phyloP scores from a whole-genome alignment of 2,888 invertebrate species.

The Hedya salicella region DNA sequence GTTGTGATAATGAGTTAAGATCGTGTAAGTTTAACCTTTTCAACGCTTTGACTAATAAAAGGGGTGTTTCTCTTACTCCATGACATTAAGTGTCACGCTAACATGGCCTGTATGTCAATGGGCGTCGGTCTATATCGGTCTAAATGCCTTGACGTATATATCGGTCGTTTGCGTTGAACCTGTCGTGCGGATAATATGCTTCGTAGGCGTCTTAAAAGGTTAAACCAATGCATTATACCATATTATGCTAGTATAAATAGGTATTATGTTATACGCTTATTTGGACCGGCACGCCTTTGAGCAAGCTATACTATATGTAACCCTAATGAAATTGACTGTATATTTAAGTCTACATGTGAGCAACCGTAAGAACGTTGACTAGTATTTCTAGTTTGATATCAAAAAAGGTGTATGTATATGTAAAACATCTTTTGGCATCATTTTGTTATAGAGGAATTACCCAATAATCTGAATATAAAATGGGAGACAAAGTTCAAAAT shows the following conservation, averaged over 20 bases:
- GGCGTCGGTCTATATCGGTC: too few relatives aligned
- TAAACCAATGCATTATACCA: too few relatives aligned
- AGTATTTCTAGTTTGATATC: slow-evolving; percentile 14
- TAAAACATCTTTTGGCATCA: slow-evolving; percentile 35
- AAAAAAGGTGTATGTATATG: slow-evolving; percentile 19
- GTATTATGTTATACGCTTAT: neutral
- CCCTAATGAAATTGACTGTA: slow-evolving; percentile 12
- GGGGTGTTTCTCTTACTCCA: too few relatives aligned
- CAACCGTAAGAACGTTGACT: slow-evolving; percentile 9
- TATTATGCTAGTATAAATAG: neutral
- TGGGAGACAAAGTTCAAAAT: neutral
- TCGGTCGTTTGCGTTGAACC: too few relatives aligned
- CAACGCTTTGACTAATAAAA: too few relatives aligned
- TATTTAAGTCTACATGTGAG: slow-evolving; percentile 4
- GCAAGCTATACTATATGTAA: slow-evolving; percentile 1
- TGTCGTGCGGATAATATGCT: too few relatives aligned
- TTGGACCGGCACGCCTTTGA: neutral
- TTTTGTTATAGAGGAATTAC: slow-evolving; percentile 26
- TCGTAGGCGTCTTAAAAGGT: too few relatives aligned
- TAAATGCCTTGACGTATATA: too few relatives aligned
- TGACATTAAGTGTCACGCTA: too few relatives aligned
- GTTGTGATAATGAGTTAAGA: too few relatives aligned
- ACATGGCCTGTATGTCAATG: too few relatives aligned
- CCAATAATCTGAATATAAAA: neutral
- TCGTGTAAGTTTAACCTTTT: too few relatives aligned